Evolutionary conservation across 2,113 vertebrate genomes (phyloP).

Genomic region (Okapia johnstoni): DNA sequence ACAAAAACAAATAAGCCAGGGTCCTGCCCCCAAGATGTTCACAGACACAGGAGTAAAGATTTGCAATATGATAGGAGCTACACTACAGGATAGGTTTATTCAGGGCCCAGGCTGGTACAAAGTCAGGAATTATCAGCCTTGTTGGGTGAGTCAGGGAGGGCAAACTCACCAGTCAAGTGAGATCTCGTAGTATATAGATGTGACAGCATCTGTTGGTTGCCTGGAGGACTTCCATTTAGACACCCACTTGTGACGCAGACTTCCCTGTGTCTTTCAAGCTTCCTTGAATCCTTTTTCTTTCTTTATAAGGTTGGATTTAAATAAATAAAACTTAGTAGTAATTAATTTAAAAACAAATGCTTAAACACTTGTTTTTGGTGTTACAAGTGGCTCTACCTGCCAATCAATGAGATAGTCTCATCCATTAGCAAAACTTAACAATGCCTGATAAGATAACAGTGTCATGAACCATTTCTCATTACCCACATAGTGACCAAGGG

Average conservation of each 20-base stretch:
- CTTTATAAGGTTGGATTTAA: not conserved
- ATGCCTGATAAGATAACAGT: not conserved
- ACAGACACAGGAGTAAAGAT: not conserved
- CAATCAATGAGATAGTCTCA: not conserved
- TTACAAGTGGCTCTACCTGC: not conserved
- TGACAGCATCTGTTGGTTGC: not conserved
- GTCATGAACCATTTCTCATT: constrained; percentile 12
- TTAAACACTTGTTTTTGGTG: not conserved
- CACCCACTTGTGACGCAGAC: not conserved
- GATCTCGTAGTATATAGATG: not conserved
- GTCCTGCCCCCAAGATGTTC: not conserved
- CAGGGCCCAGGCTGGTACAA: not conserved
- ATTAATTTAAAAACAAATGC: not conserved
- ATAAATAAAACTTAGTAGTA: not conserved
- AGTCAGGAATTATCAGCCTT: not conserved
- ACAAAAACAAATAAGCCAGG: not conserved
- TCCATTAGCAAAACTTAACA: not conserved
- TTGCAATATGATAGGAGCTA: no score
- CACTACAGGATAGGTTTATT: not conserved
- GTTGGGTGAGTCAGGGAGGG: not conserved
- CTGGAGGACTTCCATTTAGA: not conserved
- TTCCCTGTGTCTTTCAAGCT: not conserved
- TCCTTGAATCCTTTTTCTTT: not conserved
- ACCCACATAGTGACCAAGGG: not conserved
- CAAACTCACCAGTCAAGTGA: not conserved